Evolutionary conservation across 2,797 vertebrate species (phyloP).

Genomic region (Coregonus suidteri): DNA sequence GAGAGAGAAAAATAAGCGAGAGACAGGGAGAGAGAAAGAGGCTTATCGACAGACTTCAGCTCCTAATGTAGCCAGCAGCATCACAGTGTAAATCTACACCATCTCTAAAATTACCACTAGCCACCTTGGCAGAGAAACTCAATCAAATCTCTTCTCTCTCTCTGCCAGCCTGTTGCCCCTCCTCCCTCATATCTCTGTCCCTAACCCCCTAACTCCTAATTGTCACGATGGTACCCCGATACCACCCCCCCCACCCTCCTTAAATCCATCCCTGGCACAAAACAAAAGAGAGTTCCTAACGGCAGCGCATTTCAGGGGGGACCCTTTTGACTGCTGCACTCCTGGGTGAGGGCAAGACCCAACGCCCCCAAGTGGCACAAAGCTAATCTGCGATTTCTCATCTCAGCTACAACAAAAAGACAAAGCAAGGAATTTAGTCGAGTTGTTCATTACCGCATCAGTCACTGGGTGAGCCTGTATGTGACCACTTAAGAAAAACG

Average conservation of each 20-base stretch:
- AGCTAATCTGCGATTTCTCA: neutral
- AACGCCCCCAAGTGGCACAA: neutral
- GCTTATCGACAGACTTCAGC: slow-evolving; percentile 76
- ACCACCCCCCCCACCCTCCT: neutral
- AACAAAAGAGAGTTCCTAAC: neutral
- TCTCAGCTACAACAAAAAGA: neutral
- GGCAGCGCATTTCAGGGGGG: neutral
- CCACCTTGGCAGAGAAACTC: slow-evolving; percentile 57
- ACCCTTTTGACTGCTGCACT: neutral
- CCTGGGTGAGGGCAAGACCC: neutral
- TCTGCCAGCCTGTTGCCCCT: slow-evolving; percentile 10
- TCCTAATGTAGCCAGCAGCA: slow-evolving; percentile 75
- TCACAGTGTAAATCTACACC: slow-evolving; percentile 79
- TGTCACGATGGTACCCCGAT: neutral
- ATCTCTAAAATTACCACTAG: slow-evolving; percentile 76
- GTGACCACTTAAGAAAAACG: slow-evolving; percentile 75
- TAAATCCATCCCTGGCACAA: neutral
- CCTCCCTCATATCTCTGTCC: neutral
- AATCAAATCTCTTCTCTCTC: slow-evolving; percentile 47
- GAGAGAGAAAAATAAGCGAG: slow-evolving; percentile 20
- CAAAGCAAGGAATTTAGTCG: slow-evolving; percentile 37
- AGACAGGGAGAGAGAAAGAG: slow-evolving; percentile 15
- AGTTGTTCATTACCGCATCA: slow-evolving; percentile 60
- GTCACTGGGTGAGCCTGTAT: slow-evolving; percentile 53
- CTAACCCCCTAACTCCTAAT: neutral